Evolutionary conservation across 1,140 invertebrate genomes (phyloP).

Genomic region (Orussus abietinus): DNA sequence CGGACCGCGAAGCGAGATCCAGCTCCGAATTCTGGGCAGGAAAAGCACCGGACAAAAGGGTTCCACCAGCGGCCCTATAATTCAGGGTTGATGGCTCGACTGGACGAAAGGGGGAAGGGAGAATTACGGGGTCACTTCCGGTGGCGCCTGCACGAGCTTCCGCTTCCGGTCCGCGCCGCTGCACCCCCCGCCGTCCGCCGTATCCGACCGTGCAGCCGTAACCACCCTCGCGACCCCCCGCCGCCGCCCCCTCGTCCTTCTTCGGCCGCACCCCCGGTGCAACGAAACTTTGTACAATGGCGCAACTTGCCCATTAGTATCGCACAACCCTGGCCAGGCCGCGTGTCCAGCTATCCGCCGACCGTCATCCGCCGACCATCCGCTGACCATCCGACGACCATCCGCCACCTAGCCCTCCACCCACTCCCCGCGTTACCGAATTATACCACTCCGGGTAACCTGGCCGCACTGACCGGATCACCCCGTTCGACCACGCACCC

Average conservation of each 20-base stretch:
- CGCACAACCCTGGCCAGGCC: slow-evolving; percentile 7
- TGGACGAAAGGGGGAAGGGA: slow-evolving; percentile 29
- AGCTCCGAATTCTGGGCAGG: slow-evolving; percentile 41
- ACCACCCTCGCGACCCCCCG: background rate
- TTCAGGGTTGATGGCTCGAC: slow-evolving; percentile 50
- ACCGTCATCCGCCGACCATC: no score
- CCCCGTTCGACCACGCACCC: no score
- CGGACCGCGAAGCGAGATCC: no score
- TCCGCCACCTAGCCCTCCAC: no score
- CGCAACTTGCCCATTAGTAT: slow-evolving; percentile 44
- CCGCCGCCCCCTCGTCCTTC: background rate
- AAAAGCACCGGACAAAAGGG: slow-evolving; percentile 52
- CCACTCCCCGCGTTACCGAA: no score
- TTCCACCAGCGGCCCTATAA: slow-evolving; percentile 49
- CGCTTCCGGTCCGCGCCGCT: slow-evolving; percentile 40
- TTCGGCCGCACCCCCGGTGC: slow-evolving; percentile 13
- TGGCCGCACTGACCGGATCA: no score
- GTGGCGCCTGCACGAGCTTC: slow-evolving; percentile 52
- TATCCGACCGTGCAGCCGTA: slow-evolving; percentile 10
- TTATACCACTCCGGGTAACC: no score
- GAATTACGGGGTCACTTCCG: slow-evolving; percentile 55
- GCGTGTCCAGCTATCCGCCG: no score
- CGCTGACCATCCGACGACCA: no score
- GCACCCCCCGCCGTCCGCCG: slow-evolving; percentile 11
- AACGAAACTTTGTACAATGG: slow-evolving; percentile 45